Conservation (phyloP, 1,140 invertebrate species). For the Helicoverpa zea region DNA sequence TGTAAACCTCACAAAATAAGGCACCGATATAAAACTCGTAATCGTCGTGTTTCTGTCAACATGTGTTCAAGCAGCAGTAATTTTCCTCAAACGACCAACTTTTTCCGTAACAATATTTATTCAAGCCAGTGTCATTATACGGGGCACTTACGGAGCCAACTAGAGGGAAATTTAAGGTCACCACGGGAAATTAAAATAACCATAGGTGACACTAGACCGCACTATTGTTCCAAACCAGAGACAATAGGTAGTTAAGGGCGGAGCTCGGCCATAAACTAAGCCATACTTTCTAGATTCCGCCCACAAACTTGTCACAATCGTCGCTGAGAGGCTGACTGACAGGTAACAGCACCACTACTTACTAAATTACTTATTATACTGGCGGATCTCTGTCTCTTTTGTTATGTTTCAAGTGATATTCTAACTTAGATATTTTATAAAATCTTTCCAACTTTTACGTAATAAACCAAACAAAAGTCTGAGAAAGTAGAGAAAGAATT, state of each 20-base stretch:
- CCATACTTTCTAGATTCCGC: slow-evolving; percentile 53
- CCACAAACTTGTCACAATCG: slow-evolving; percentile 46
- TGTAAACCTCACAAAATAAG: background rate
- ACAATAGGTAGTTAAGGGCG: slow-evolving; percentile 52
- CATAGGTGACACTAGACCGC: slow-evolving; percentile 14
- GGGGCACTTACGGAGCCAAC: slow-evolving; percentile 17
- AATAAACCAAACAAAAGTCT: too few species aligned
- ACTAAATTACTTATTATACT: background rate
- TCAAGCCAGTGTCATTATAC: slow-evolving; percentile 3
- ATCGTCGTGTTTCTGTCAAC: too few species aligned
- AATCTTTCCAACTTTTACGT: too few species aligned
- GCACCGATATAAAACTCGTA: too few species aligned
- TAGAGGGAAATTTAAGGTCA: slow-evolving; percentile 36
- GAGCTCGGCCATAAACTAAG: slow-evolving; percentile 47
- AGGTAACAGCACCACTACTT: slow-evolving; percentile 28
- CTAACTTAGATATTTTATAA: too few species aligned
- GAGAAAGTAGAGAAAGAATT: too few species aligned
- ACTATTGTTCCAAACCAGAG: slow-evolving; percentile 40
- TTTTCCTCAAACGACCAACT: slow-evolving; percentile 21
- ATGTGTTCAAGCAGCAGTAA: background rate
- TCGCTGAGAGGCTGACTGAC: slow-evolving; percentile 45
- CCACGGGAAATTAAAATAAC: slow-evolving; percentile 35
- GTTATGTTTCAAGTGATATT: too few species aligned
- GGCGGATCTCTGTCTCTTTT: background rate
- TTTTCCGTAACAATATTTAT: slow-evolving; percentile 30